Evolutionary conservation across 2,888 invertebrate genomes (phyloP).

Genomic region (Erebia aethiops): DNA sequence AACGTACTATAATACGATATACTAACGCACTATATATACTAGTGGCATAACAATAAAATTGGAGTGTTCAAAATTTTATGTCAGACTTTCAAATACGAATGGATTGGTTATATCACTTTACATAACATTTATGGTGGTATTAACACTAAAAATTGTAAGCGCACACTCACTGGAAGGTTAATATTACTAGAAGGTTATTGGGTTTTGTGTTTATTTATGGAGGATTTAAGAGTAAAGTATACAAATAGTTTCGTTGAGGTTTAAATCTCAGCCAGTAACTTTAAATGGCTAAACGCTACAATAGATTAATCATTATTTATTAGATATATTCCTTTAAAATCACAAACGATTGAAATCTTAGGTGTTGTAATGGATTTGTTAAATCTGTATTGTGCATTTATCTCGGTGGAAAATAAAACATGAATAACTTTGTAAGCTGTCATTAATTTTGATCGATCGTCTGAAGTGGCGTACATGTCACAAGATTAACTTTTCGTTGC

Average conservation of each 20-base stretch:
- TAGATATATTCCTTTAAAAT: conserved; percentile 1
- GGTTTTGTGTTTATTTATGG: conserved; percentile 25
- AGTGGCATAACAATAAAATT: conserved; percentile 29
- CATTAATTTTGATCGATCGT: conserved; percentile 40
- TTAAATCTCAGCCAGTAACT: conserved; percentile 6
- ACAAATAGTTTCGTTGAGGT: conserved; percentile 18
- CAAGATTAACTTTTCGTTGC: conserved; percentile 35
- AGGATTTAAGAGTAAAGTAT: conserved; percentile 23
- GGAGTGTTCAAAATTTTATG: conserved; percentile 32
- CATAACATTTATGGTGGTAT: conserved; percentile 32
- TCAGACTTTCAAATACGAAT: conserved; percentile 25
- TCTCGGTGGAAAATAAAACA: conserved; percentile 26
- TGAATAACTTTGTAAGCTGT: conserved; percentile 36
- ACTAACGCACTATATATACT: too few relatives aligned
- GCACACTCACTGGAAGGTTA: conserved; percentile 20
- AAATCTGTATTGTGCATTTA: conserved; percentile 22
- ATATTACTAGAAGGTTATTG: conserved; percentile 23
- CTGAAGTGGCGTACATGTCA: conserved; percentile 33
- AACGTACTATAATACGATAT: too few relatives aligned
- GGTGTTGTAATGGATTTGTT: conserved; percentile 27
- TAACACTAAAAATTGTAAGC: conserved; percentile 30
- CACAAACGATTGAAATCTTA: conserved; percentile 12
- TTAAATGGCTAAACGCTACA: neutral
- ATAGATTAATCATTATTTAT: conserved; percentile 16
- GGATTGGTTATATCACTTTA: conserved; percentile 27